A percentile compares a stretch with the other conserved stretches of the same genome.
Evolutionary conservation across 2,113 vertebrate species (phyloP).

Genomic region (Sterna hirundo): DNA sequence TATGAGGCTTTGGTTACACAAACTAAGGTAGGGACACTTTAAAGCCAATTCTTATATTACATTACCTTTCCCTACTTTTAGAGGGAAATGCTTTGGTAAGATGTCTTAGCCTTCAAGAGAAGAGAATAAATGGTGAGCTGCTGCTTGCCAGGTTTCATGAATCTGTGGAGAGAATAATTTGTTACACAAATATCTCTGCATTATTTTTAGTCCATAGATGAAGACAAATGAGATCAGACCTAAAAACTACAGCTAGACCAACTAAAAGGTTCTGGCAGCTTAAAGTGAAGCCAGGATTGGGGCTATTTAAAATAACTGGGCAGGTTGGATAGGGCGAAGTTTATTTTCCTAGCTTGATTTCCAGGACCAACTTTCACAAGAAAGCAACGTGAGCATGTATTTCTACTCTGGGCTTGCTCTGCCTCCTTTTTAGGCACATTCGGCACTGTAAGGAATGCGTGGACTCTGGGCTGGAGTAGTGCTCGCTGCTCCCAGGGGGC

Average conservation of each 20-base stretch:
- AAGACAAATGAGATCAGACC: not conserved
- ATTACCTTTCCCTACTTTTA: not conserved
- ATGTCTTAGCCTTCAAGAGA: not conserved
- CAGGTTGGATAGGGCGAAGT: not conserved
- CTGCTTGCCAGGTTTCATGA: not conserved
- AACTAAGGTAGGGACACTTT: not conserved
- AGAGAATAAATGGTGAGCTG: not conserved
- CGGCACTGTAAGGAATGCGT: conserved; percentile 16
- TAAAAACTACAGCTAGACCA: not conserved
- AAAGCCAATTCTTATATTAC: not conserved
- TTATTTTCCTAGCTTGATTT: conserved; percentile 48
- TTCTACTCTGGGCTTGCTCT: conserved; percentile 37
- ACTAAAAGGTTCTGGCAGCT: not conserved
- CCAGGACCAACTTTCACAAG: not conserved
- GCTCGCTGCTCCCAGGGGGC: not conserved
- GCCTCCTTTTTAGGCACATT: conserved; percentile 62
- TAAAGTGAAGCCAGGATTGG: not conserved
- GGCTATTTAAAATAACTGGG: not conserved
- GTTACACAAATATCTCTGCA: not conserved
- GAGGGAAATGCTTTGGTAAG: not conserved
- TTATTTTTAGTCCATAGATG: conserved; percentile 11
- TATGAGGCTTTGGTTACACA: not conserved
- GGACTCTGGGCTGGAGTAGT: not conserved
- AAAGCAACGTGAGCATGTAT: not conserved
- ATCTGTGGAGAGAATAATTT: not conserved